Evolutionary conservation across 2,113 vertebrate species (phyloP).

Genomic region (Orientallactaga bullata): DNA sequence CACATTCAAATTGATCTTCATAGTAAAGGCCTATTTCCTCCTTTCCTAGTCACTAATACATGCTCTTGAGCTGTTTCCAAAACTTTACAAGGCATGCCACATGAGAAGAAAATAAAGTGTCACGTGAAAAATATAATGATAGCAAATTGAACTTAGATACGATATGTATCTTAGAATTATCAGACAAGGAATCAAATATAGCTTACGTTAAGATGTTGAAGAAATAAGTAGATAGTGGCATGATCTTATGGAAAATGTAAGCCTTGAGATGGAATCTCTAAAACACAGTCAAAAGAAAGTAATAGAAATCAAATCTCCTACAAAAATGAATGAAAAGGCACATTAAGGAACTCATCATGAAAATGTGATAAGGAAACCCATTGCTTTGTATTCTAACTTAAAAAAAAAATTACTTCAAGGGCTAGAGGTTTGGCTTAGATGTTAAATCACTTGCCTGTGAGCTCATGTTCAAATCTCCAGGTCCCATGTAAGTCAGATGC

Average conservation of each 20-base stretch:
- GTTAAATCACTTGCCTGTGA: too few species aligned
- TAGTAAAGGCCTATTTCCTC: neutral
- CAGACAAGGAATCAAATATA: neutral
- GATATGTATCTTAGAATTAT: neutral
- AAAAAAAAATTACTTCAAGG: too few species aligned
- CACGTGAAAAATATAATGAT: neutral
- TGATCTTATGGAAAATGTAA: neutral
- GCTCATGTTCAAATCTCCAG: too few species aligned
- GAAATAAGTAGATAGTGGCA: neutral
- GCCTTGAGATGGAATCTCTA: neutral
- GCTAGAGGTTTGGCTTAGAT: too few species aligned
- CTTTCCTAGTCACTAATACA: neutral
- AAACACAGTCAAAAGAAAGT: slow-evolving; percentile 27
- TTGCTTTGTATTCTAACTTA: too few species aligned
- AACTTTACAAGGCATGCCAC: neutral
- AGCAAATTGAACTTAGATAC: neutral
- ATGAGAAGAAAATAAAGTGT: neutral
- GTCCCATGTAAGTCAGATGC: too few species aligned
- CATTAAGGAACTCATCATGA: neutral
- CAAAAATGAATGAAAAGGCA: neutral
- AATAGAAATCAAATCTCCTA: slow-evolving; percentile 4
- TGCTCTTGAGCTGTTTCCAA: neutral
- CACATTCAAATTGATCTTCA: neutral
- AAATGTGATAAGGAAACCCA: too few species aligned
- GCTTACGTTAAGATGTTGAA: neutral